A percentile compares a stretch with the other conserved stretches of the same genome.
Evolutionary conservation across 1,140 invertebrate species (phyloP).

Genomic region (Belonocnema kinseyi): DNA sequence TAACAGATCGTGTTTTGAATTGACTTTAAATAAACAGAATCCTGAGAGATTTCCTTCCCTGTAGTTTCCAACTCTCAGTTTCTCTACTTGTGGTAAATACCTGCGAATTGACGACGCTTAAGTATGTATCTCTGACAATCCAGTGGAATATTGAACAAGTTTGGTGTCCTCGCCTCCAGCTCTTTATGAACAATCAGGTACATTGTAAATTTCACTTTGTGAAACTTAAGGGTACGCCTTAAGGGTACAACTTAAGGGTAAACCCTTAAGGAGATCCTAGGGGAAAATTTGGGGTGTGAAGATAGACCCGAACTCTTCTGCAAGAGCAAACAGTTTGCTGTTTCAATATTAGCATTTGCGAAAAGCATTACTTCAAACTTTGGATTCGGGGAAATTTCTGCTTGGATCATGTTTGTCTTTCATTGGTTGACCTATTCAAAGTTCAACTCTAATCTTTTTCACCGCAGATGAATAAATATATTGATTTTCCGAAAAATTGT

Average conservation of each 20-base stretch:
- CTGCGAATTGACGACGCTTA: neutral
- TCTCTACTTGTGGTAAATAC: neutral
- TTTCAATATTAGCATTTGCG: slow-evolving; percentile 6
- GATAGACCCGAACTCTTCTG: slow-evolving; percentile 11
- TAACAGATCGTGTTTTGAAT: no score
- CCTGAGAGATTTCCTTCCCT: no score
- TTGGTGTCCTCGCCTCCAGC: slow-evolving; percentile 1
- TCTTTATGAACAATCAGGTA: slow-evolving; percentile 11
- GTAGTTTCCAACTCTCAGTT: neutral
- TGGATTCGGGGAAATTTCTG: neutral
- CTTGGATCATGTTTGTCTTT: slow-evolving; percentile 12
- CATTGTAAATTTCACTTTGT: slow-evolving; percentile 22
- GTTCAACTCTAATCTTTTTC: neutral
- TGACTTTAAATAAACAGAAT: no score
- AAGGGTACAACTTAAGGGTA: slow-evolving; percentile 22
- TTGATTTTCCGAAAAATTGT: no score
- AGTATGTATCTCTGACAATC: neutral
- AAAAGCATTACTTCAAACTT: slow-evolving; percentile 17
- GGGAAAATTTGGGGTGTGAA: neutral
- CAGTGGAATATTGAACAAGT: slow-evolving; percentile 22
- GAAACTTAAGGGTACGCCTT: neutral
- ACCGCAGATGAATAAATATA: neutral
- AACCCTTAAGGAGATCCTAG: slow-evolving; percentile 1
- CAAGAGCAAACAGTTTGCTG: slow-evolving; percentile 22
- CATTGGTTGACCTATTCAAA: slow-evolving; percentile 13